phyloP scores from a whole-genome alignment of 2,113 vertebrate genomes.

The Aleadryas rufinucha region DNA sequence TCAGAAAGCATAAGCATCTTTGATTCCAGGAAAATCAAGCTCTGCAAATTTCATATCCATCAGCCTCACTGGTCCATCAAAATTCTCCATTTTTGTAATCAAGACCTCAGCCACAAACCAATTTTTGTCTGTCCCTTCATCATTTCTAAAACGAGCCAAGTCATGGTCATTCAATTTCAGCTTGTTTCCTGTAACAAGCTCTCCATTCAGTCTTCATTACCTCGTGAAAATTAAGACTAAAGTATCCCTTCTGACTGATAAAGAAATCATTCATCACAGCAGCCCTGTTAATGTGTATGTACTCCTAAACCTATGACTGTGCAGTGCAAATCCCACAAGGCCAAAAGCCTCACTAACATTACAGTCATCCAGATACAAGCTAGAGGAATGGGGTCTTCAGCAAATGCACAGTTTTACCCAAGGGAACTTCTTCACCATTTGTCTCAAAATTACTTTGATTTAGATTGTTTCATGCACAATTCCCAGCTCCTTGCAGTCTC shows the following conservation, averaged over 20 bases:
- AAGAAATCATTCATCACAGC: not conserved
- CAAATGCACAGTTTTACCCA: not conserved
- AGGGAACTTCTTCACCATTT: not conserved
- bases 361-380: not conserved
- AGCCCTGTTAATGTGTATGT: not conserved
- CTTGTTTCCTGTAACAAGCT: not conserved
- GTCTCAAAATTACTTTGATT: not conserved
- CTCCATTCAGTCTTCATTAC: not conserved
- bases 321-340: not conserved
- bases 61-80: not conserved
- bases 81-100: not conserved
- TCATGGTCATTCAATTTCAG: not conserved
- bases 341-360: not conserved
- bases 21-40: not conserved
- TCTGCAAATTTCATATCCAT: not conserved
- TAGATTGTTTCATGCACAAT: not conserved
- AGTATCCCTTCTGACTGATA: not conserved
- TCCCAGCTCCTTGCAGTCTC: not conserved
- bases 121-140: not conserved
- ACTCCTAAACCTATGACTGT: not conserved
- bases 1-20: not conserved
- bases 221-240: not conserved
- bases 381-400: not conserved
- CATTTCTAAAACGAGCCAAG: not conserved
- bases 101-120: not conserved